These are phyloP conservation scores for Drosophila emarginata DNA, from an alignment of 2,888 invertebrate genomes.

Conservation along the genomic window DNA sequence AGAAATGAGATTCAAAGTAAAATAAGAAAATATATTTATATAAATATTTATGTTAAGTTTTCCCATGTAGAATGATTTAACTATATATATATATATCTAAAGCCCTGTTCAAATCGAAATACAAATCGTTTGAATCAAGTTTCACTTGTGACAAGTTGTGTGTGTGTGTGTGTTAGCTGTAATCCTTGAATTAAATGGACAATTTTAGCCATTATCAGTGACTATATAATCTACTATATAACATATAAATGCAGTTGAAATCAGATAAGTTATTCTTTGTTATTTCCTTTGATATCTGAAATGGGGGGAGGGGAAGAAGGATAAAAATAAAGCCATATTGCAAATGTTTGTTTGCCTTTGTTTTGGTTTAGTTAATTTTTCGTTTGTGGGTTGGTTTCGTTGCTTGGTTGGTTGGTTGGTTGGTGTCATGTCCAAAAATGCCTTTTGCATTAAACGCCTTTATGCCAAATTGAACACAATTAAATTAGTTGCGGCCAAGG, in stretches of 20 bases:
- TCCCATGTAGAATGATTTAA: too few relatives aligned
- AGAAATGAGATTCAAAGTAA: too few relatives aligned
- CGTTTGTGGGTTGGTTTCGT: conserved; percentile 1
- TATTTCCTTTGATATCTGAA: neutral
- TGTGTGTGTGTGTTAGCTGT: neutral
- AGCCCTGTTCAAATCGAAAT: neutral
- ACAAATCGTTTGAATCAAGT: neutral
- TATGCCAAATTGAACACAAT: conserved; percentile 76
- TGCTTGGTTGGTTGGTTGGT: conserved; percentile 20
- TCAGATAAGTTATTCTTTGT: neutral
- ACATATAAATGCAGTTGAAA: neutral
- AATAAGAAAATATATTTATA: too few relatives aligned
- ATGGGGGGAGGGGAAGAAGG: neutral
- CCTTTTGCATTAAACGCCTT: conserved; percentile 66
- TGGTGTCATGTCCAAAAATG: conserved; percentile 25
- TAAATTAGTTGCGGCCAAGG: conserved; percentile 72
- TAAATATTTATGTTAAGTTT: too few relatives aligned
- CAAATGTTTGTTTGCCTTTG: conserved; percentile 11
- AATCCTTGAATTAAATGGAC: neutral
- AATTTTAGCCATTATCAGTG: neutral
- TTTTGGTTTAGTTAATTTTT: neutral
- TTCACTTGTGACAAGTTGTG: neutral
- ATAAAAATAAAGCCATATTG: conserved; percentile 29
- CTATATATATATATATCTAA: too few relatives aligned
- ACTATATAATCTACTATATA: conserved; percentile 1